Evolutionary conservation across 2,113 vertebrate genomes (phyloP).

Genomic region (Burhinus bistriatus): DNA sequence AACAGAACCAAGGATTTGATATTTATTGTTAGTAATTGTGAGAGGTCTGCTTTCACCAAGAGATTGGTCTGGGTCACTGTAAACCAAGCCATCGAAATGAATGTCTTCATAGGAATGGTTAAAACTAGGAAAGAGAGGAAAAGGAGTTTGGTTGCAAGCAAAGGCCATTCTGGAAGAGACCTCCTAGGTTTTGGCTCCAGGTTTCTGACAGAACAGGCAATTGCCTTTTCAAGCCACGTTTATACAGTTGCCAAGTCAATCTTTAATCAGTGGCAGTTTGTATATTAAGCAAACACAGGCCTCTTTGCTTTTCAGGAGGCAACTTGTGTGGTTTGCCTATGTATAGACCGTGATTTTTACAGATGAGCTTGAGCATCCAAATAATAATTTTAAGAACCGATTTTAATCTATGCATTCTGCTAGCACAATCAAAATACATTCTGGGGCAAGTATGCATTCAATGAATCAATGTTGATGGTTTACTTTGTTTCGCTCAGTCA

Average conservation of each 20-base stretch:
- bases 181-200: neutral
- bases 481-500: neutral
- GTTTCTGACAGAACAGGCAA: neutral
- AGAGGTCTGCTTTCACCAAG: neutral
- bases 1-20: neutral
- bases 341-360: neutral
- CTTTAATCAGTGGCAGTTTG: neutral
- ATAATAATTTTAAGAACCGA: neutral
- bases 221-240: neutral
- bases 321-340: neutral
- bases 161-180: neutral
- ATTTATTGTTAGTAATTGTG: neutral
- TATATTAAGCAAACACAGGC: neutral
- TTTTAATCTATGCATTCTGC: neutral
- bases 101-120: accelerated
- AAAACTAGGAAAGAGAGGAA: neutral
- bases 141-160: neutral
- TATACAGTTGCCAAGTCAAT: neutral
- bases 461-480: neutral
- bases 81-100: neutral
- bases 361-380: neutral
- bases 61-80: neutral
- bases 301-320: neutral
- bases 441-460: neutral
- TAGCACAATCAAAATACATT: neutral